phyloP scores from a whole-genome alignment of 2,888 invertebrate species.

The Macrophya annulata region DNA sequence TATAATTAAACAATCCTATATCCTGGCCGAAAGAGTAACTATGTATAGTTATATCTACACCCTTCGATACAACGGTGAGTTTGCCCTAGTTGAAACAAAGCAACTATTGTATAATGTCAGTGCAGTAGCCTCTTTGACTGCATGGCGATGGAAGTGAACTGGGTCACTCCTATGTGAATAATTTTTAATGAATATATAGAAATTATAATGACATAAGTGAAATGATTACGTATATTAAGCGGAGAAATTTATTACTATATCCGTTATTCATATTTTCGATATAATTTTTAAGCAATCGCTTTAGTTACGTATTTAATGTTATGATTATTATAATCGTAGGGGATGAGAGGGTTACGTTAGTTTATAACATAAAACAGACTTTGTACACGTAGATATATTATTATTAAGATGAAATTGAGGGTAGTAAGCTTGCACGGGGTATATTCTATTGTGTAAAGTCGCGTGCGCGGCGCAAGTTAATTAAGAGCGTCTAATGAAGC shows the following conservation, averaged over 20 bases:
- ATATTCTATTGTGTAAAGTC: slow-evolving; percentile 75
- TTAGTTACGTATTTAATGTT: no score
- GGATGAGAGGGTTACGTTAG: neutral
- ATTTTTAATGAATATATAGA: slow-evolving; percentile 40
- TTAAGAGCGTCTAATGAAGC: slow-evolving; percentile 79
- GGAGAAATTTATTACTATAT: no score
- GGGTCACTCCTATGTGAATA: slow-evolving; percentile 36
- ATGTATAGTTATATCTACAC: neutral
- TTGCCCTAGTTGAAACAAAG: slow-evolving; percentile 48
- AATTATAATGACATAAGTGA: neutral
- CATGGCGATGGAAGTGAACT: slow-evolving; percentile 22
- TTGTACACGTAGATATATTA: slow-evolving; percentile 42
- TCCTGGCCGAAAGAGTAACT: neutral
- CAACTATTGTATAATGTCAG: neutral
- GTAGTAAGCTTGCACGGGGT: slow-evolving; percentile 67
- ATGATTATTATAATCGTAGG: neutral
- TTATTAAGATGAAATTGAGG: slow-evolving; percentile 53
- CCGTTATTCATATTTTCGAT: no score
- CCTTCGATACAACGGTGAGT: slow-evolving; percentile 19
- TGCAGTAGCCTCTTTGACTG: neutral
- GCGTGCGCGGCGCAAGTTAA: slow-evolving; percentile 79
- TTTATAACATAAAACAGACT: slow-evolving; percentile 38
- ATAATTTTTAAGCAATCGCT: no score
- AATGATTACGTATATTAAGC: neutral
- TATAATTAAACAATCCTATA: neutral